These are phyloP conservation scores for Artibeus lituratus DNA, from an alignment of 2,797 vertebrate genomes.

Conservation along the genomic window DNA sequence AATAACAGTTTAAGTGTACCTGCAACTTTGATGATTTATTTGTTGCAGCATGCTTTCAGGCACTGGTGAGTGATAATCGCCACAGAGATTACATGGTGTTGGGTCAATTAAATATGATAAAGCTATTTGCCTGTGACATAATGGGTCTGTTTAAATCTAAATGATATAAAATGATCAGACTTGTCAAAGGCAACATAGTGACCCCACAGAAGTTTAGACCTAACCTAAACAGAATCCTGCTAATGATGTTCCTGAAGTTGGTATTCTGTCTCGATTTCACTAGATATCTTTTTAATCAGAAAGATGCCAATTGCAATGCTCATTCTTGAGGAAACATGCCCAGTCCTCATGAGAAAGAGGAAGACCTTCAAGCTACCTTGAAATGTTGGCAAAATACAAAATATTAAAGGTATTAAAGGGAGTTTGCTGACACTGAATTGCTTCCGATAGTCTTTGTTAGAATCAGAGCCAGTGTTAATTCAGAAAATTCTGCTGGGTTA, in stretches of 20 bases:
- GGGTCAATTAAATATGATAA: conserved; percentile 70
- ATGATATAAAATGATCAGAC: conserved; percentile 56
- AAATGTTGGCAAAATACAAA: conserved; percentile 55
- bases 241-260: conserved; percentile 71
- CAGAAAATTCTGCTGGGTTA: background rate
- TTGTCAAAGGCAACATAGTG: conserved; percentile 40
- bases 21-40: conserved; percentile 63
- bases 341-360: conserved; percentile 16
- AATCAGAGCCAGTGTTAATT: background rate
- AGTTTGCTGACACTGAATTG: background rate
- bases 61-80: conserved; percentile 63
- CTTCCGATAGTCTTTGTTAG: background rate
- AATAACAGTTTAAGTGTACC: conserved; percentile 37
- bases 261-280: conserved; percentile 41
- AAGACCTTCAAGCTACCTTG: conserved; percentile 35
- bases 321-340: background rate
- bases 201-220: conserved; percentile 60
- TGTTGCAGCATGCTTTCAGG: conserved; percentile 57
- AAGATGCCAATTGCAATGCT: conserved; percentile 49
- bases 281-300: conserved; percentile 74
- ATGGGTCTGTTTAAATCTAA: conserved; percentile 64
- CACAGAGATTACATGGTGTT: conserved; percentile 73
- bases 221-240: conserved; percentile 60
- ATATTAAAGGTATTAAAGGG: background rate
- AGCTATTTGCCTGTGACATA: conserved; percentile 51